Evolutionary conservation across 2,888 invertebrate species (phyloP), one percentile per base, ranked within the genome.

Genomic region (Dolichopus griseipennis): DNA sequence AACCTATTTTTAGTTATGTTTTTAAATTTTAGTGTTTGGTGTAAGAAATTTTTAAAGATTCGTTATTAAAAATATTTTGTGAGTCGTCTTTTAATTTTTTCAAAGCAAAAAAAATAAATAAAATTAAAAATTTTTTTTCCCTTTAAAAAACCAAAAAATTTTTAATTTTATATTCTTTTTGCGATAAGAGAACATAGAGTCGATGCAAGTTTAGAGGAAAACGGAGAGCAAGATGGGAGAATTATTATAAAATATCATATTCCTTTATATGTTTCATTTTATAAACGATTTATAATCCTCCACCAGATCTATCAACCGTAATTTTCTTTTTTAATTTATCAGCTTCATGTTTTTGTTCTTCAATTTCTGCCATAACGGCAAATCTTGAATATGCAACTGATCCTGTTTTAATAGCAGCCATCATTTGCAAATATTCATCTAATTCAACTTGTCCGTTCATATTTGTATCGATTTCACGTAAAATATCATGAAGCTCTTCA

Each of bases 361-460:
- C 93, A 84, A 94, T 85, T 81, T 96, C 94, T 0, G 95, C 95
- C 88, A 96, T 94, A 75, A 91, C 87, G 2, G 97, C 97, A 81
- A 99, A 96, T 70, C 98, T 86, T 20, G 96, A 97, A 81, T 96
- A 94, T 2, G 96, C 90, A 72, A 99, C 91, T 78, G 93, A 92
- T 12, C 99, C 99, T 0, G 94, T 93, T 82, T 98, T 98, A 74
- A 99, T 90, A 10, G 97, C 97, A 18, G 96, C 96, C 96, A 98
- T 99, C 91, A 99, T 92, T 97, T 98, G 97, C 80, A 99, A 87
- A 83, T 97, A 99, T 83, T 99, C 99, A 82, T 97, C 97, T 82
- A 98, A 88, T 84, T 99, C 99, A 79, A 99, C 95, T 86, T 98
- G 97, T 78, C 99, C 99, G 84, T 99, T 99, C 90, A 97, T 96